Evolutionary conservation across 2,797 vertebrate species (phyloP), one percentile per base, ranked within the genome.

Genomic region (Ispidina lecontei): DNA sequence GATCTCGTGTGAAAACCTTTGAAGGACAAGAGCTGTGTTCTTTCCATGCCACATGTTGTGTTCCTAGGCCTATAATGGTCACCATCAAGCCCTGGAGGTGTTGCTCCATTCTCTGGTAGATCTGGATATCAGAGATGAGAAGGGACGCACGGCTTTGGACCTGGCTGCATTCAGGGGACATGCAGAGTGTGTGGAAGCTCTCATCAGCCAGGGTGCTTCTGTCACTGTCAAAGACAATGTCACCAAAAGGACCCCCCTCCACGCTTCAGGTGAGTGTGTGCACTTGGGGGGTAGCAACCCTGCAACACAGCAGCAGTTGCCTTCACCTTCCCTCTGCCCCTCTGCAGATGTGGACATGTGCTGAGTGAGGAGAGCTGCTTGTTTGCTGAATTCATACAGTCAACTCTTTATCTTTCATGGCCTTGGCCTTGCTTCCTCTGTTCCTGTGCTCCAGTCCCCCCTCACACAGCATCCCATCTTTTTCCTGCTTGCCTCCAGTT

Each of bases 81-180:
- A 99, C 54, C 98, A 98, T 17, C 98, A 99, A 96, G 99, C 99
- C n/a, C 93, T 99, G 97, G 99, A 99, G 95, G 98, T 99, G 13
- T 98, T 99, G 67, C 97, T 99, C 64, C 98, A 98, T 31, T 98
- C 98, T 1, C 97, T 98, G 87, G 96, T 97, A 25, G 98, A 99
- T 79, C 98, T 99, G 96, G 99, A 99, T 90, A 98, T 98, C 86
- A 97, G 96, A 89, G 99, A 99, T 7, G 98, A 99, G 91, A 98
- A 98, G 12, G 99, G 99, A 26, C 97, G 98, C 91, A 99, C 99
- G 1, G 98, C 99, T 7, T 96, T 99, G 97, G 98, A 99, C 33
- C 96, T 99, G 89, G 99, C 99, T 7, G 98, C 99, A 0, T 98
- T 99, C 23, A 97, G 98, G 88, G 99, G 99, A 31, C 99, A 99